Base-by-base conservation (phyloP, 2,888 invertebrate species). In the Hirtodrosophila confusa region DNA sequence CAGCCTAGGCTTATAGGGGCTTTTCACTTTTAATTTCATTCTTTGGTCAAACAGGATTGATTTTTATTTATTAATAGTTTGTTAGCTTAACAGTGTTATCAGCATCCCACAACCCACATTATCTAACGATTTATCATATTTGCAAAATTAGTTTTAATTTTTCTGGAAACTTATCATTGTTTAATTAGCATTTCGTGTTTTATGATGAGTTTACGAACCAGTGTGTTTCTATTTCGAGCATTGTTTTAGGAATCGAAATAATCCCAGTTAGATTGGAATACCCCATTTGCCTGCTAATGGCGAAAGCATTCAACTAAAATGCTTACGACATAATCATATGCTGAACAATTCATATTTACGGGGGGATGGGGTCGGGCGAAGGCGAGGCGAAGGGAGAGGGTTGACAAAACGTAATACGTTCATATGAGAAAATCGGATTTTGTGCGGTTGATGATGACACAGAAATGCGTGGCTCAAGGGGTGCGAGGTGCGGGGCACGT, bases 371-470 rank as follows among this genome's bases (percentile, higher is more conserved):
- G 3, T 17, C 17, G 17, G 3, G 49, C 11, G 44, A 9, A 11
- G 11, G 40, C 4, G 9, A 31, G 31, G 9, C 8, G 3, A 7
- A 11, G 3, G 4, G 12, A n/a, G 45, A 0, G 35, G 35, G 23
- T 8, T 36, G 45, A 36, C 40, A 23, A 17, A 41, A 55, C 39
- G 45, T 41, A 48, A 29, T 23, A 24, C n/a, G 27, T 27, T 5
- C 27, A 35, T 58, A 27, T 51, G 69, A 64, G 53, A 57, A 57
- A 70, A 70, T 70, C 73, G 73, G 70, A 70, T 69, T 72, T 60
- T 17, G 55, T 41, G 66, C 55, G 23, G 39, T 51, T 45, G 35
- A 33, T 35, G 53, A 37, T 33, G 24, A 6, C 9, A 23, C 37
- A 27, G 40, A 43, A 31, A 4, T 31, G 31, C 8, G 44, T 9